Evolutionary conservation across 2,888 invertebrate species (phyloP), one percentile per base, ranked within the genome.

Genomic region (Lithophane leautieri): DNA sequence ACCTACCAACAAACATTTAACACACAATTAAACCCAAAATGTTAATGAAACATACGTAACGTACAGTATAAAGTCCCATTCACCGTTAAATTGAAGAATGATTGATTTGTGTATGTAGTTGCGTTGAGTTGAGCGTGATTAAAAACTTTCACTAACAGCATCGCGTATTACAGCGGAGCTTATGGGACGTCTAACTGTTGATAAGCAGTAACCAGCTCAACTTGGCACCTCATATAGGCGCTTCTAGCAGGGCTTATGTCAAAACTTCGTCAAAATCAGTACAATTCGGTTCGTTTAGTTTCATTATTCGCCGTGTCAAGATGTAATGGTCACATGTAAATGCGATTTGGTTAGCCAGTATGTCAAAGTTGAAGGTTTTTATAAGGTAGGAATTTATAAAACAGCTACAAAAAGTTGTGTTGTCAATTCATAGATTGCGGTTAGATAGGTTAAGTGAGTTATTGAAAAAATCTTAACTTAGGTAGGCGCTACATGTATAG

Each of bases 141-240:
- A 86, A 76, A 79, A 80, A 86, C 86, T 86, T 86, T 86, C 86
- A 80, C 88, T 84, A 73, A 71, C 65, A 44, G 74, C 70, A 78
- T 78, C 40, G 52, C 60, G 73, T 74, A 78, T 83, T 79, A 78
- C 52, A 34, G 44, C 28, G 42, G 47, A 84, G 70, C 76, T 81
- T 85, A 83, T 71, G 83, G 70, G 61, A 73, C 81, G 67, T 58
- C 42, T 81, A 81, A 83, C 84, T 70, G 84, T 85, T 70, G 70
- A 77, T 77, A 69, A 70, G 42, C 34, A 65, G 73, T 63, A 54
- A 67, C 73, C 68, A 69, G 25, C 70, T 71, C 54, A 78, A 61
- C 54, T 34, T 76, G 74, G 50, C 56, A 70, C 40, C 14, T 62
- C 28, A 52, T 4, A 54, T 8, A 34, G 40, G 52, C 25, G 6